phyloP scores from a whole-genome alignment of 2,888 invertebrate genomes.

The Drosophila quinaria region DNA sequence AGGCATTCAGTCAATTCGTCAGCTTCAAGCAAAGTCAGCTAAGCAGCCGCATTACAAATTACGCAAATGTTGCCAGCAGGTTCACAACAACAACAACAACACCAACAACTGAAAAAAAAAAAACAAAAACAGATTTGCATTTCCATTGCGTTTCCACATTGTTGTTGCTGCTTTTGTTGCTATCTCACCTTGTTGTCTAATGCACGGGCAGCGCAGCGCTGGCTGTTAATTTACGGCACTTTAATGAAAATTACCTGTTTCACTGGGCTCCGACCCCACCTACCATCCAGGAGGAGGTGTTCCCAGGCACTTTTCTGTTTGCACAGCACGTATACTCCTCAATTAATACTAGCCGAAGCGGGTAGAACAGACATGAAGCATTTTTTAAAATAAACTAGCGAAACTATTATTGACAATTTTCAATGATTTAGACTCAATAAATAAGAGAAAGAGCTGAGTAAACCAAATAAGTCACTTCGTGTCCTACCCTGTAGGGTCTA shows the following conservation, averaged over 20 bases:
- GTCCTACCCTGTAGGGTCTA: neutral
- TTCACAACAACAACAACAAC: slow-evolving; percentile 30
- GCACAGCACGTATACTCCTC: slow-evolving; percentile 32
- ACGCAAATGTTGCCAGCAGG: slow-evolving; percentile 74
- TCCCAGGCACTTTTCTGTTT: slow-evolving; percentile 49
- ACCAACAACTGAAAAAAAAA: slow-evolving; percentile 1
- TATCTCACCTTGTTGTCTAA: slow-evolving; percentile 72
- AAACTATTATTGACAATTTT: too few species aligned
- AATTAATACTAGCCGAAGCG: neutral
- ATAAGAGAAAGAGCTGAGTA: neutral
- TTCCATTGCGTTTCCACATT: slow-evolving; percentile 42
- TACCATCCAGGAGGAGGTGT: slow-evolving; percentile 38
- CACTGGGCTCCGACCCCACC: slow-evolving; percentile 15
- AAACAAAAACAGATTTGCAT: slow-evolving; percentile 55
- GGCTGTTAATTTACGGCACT: slow-evolving; percentile 74
- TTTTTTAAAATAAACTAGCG: neutral
- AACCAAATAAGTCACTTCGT: neutral
- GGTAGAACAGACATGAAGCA: neutral
- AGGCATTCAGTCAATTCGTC: slow-evolving; percentile 52
- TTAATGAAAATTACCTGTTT: slow-evolving; percentile 67
- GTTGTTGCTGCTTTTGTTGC: slow-evolving; percentile 39
- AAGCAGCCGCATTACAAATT: slow-evolving; percentile 66
- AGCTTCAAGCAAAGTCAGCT: slow-evolving; percentile 42
- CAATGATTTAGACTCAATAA: neutral
- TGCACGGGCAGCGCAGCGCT: slow-evolving; percentile 33